These are phyloP conservation scores for Dugesia japonica DNA, from an alignment of 2,888 invertebrate species.

Conservation along the genomic window DNA sequence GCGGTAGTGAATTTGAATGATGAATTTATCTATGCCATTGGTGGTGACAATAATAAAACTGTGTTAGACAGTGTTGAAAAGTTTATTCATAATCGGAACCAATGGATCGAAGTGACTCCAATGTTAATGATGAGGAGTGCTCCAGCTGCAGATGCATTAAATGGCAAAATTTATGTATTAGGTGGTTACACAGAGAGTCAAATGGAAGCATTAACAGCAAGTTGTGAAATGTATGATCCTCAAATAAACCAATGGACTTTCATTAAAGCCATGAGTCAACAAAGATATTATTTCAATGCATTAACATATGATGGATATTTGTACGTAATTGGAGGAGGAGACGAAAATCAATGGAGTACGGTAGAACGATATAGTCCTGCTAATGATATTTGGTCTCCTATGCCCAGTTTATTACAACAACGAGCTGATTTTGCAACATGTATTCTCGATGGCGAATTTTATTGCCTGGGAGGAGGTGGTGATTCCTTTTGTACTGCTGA, in stretches of 20 bases:
- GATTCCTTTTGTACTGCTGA: slow-evolving; percentile 23
- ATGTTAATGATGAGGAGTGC: slow-evolving; percentile 24
- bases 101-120: slow-evolving; percentile 25
- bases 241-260: slow-evolving; percentile 25
- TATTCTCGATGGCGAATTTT: slow-evolving; percentile 23
- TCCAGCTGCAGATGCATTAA: slow-evolving; percentile 26
- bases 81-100: neutral
- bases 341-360: slow-evolving; percentile 27
- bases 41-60: slow-evolving; percentile 26
- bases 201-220: slow-evolving; percentile 23
- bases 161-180: slow-evolving; percentile 15
- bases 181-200: slow-evolving; percentile 26
- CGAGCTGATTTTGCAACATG: slow-evolving; percentile 28
- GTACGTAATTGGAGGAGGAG: slow-evolving; percentile 27
- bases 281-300: slow-evolving; percentile 25
- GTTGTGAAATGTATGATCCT: slow-evolving; percentile 29
- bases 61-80: slow-evolving; percentile 20
- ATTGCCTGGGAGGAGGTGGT: slow-evolving; percentile 27
- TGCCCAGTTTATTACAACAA: slow-evolving; percentile 23
- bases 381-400: slow-evolving; percentile 28
- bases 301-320: slow-evolving; percentile 21
- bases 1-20: slow-evolving; percentile 23
- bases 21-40: slow-evolving; percentile 30
- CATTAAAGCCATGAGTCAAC: slow-evolving; percentile 24
- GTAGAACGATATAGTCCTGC: slow-evolving; percentile 24